Evolutionary conservation across 2,113 vertebrate species (phyloP), one percentile per base, ranked within the genome.

Genomic region (Lanius ludovicianus): DNA sequence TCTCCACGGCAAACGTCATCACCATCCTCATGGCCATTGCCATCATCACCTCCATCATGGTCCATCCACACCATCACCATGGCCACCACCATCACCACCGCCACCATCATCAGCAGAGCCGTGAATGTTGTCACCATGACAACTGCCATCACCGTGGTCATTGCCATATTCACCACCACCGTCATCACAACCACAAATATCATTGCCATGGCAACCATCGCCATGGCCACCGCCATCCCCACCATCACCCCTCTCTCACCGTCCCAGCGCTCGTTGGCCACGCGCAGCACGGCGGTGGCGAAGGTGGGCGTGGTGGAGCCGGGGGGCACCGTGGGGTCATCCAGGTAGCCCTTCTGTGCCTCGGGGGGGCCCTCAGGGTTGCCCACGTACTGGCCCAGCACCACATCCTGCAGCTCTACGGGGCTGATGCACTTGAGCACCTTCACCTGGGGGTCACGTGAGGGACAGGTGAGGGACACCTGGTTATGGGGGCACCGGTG

Each of bases 361-460:
- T 89, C 87, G 1, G 87, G 78, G n/a, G 87, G 87, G 9, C 87
- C 87, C 28, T 82, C 53, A 9, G 87, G 87, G 62, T 89, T 75
- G 39, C 87, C 87, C 53, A 89, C 87, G 1, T 89, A 89, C 46
- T 89, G 87, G 23, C 87, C 87, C 39, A 89, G 69, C 46, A 89
- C 87, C 62, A 89, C 87, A 0, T 89, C 87, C 33, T 67, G 19
- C 33, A 44, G 62, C n/a, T 67, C 69, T 60, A 89, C 87, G 0
- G 86, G 86, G 86, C 86, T 89, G 68, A 89, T 81, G 76, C 68
- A 89, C 68, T 89, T 88, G 25, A 88, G 86, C 76, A 88, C 86
- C 59, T 88, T 88, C 59, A 88, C 86, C 86, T 88, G 59, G 42
- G 42, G 42, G 17, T 17, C 39, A 23, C 12, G 55, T 22, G 46